Evolutionary conservation across 2,113 vertebrate genomes (phyloP).

Genomic region (Catharus fuscescens): DNA sequence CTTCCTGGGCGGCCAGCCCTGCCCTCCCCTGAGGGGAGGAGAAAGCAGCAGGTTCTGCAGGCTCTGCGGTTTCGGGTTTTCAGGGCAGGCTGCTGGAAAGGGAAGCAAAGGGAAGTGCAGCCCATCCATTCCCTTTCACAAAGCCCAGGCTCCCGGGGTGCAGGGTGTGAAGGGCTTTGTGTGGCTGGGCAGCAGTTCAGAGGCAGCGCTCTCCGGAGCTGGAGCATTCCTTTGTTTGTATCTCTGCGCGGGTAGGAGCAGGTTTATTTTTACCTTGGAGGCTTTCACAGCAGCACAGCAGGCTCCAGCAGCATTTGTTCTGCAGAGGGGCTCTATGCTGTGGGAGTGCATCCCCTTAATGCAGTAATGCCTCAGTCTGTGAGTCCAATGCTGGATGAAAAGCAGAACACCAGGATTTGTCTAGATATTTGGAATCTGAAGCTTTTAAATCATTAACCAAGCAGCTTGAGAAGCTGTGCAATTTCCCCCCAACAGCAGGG

Average conservation of each 20-base stretch:
- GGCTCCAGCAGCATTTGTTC: conserved; percentile 16
- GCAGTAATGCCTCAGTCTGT: not conserved
- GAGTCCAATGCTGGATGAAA: not conserved
- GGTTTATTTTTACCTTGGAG: conserved; percentile 59
- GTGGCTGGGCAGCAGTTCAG: not conserved
- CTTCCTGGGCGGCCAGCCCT: not conserved
- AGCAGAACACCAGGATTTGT: conserved; percentile 11
- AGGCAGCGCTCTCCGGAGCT: not conserved
- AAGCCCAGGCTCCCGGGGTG: not conserved
- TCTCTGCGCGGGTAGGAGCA: not conserved
- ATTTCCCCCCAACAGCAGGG: not conserved
- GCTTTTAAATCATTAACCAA: conserved; percentile 48
- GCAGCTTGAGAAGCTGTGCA: conserved; percentile 6
- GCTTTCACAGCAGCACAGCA: conserved; percentile 33
- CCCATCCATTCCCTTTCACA: not conserved
- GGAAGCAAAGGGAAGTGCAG: not conserved
- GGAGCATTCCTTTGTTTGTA: conserved; percentile 25
- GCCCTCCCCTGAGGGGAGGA: not conserved
- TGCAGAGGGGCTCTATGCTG: not conserved
- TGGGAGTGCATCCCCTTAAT: not conserved
- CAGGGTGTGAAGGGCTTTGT: not conserved
- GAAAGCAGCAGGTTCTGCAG: not conserved
- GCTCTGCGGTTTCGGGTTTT: not conserved
- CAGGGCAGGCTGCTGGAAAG: not conserved
- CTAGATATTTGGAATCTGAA: not conserved